These are phyloP conservation scores for Pocillopora damicornis DNA, from an alignment of 64 coral and sea anemone genomes.

Conservation along the genomic window DNA sequence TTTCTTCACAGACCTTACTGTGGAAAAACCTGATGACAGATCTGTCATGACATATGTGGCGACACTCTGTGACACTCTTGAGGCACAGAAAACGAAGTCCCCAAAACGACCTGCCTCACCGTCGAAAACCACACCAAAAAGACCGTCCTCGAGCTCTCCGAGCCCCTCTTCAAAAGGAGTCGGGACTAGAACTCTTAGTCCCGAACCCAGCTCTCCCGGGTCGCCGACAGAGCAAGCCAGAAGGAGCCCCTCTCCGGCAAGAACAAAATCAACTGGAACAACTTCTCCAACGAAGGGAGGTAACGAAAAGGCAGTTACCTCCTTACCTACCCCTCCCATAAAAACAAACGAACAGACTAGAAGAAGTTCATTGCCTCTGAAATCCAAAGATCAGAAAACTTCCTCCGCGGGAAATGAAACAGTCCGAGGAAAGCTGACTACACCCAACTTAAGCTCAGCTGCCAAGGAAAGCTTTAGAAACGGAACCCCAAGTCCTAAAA, in stretches of 20 bases:
- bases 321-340: conserved; percentile 7
- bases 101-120: conserved; percentile 18
- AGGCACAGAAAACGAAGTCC: conserved; percentile 12
- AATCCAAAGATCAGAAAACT: not conserved
- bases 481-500: conserved; percentile 8
- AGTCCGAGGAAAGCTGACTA: not conserved
- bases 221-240: not conserved
- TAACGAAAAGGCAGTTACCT: not conserved
- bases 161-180: not conserved
- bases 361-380: conserved; percentile 2
- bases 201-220: conserved; percentile 7
- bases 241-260: not conserved
- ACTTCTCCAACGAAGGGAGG: not conserved
- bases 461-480: not conserved
- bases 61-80: conserved; percentile 47
- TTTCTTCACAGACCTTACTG: conserved; percentile 41
- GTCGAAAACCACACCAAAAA: conserved; percentile 14
- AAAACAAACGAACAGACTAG: conserved; percentile 7
- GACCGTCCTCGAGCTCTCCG: conserved; percentile 4
- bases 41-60: conserved; percentile 60
- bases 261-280: not conserved
- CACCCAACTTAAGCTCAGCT: not conserved
- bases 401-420: conserved; percentile 10
- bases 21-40: conserved; percentile 66
- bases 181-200: conserved; percentile 1